Base-by-base conservation (phyloP, 30 jellyfish, hydroid and myxozoan genomes). In the Rhopilema esculentum region DNA sequence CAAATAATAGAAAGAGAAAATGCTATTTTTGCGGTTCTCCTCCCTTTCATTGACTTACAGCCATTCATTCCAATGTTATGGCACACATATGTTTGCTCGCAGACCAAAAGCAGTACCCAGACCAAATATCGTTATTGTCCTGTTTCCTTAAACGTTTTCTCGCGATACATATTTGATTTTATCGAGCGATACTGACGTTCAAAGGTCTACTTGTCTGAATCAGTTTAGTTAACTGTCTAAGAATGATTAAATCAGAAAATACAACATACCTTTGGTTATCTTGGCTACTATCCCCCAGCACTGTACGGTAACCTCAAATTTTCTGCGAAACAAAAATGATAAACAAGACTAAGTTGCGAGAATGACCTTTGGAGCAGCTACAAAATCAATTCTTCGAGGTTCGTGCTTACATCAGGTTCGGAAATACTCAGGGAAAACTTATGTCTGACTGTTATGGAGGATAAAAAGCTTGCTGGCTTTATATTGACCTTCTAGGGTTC, bases 401-500 rank as follows among this genome's bases (percentile, higher is more conserved):
- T 19, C 22, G 33, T 32, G 77, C 33, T 63, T n/a, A 63, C 72
- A n/a, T 63, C 72, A 63, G 24, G 24, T 28, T 66, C 77, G 77
- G 33, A 61, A 53, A 62, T 78, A 64, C 31, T 49, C 25, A 61
- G 25, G 32, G 77, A 69, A 20, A 68, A n/a, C 27, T 51, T 17
- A 4, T 57, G 65, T 69, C 80, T 72, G 71, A 73, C 83, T 85
- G 88, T 75, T 85, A 31, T 32, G 66, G 4, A 77, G 62, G 19
- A 22, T 71, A 7, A 30, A 25, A 12, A 32, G 27, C 93, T 84
- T 84, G 87, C 93, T 75, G 94, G 65, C 94, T 85, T 85, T 85
- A 73, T 85, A 85, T 57, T 74, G 94, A 84, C 92, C 87, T 76
- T 69, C 73, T 17, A 51, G 92, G 74, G 81, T 76, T 85, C 92